Conservation (phyloP, 2,797 vertebrate species). For the Ammospiza maritima region DNA sequence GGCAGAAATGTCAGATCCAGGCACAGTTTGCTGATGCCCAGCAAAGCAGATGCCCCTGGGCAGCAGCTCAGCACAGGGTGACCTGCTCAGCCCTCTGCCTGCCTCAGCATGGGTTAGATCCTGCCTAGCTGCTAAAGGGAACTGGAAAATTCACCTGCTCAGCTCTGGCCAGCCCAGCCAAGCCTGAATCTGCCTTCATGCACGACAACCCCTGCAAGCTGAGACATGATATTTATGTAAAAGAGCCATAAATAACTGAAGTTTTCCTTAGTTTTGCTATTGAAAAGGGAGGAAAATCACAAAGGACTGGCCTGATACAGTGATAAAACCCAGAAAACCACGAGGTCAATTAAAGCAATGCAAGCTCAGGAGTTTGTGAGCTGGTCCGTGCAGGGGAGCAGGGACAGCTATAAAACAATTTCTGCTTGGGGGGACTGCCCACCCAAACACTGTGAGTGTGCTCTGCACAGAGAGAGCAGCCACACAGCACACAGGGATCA, state of each 20-base stretch:
- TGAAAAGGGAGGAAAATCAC: background rate
- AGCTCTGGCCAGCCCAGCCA: conserved; percentile 23
- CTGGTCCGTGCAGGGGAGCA: background rate
- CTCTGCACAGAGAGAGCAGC: background rate
- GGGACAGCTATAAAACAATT: background rate
- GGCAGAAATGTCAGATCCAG: background rate
- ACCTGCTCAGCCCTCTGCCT: background rate
- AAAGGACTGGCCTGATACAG: background rate
- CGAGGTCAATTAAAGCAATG: background rate
- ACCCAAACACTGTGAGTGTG: background rate
- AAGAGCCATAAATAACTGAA: conserved; percentile 1
- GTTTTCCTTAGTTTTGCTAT: background rate
- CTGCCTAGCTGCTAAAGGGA: background rate
- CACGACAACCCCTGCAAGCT: conserved; percentile 4
- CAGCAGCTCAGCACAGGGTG: background rate
- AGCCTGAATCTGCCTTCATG: conserved; percentile 9
- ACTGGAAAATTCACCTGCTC: background rate
- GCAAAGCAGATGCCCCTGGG: background rate
- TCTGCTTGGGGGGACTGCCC: background rate
- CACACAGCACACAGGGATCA: background rate
- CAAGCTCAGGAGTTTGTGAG: background rate
- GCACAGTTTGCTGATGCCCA: background rate
- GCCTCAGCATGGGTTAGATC: background rate
- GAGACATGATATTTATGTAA: background rate
- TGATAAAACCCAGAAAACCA: conserved; percentile 8